Evolutionary conservation across 2,113 vertebrate species (phyloP), one percentile per base, ranked within the genome.

Genomic region (Tichodroma muraria): DNA sequence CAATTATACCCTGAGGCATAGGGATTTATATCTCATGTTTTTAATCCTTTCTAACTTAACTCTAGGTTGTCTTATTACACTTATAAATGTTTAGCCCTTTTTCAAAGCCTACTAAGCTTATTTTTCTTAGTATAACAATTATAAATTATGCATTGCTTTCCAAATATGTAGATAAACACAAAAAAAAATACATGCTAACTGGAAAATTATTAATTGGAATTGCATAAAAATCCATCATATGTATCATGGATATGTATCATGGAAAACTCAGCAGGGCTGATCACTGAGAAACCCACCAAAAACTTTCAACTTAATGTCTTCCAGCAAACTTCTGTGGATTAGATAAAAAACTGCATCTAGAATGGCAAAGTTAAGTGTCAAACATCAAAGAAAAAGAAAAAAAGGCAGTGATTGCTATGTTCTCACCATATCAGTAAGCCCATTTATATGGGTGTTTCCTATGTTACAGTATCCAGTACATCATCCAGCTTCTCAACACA

Each of bases 1-100:
- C 91, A 95, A 91, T 90, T 94, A 85, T 59, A 59, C 85, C 91
- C 79, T 18, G 56, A 94, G 85, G 95, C 85, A 93, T 1, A 77
- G 16, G 76, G 88, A 90, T 93, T 96, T 94, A 59, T 79, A 33
- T 83, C 56, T 82, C 52, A 91, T 53, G 78, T 17, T 92, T 95
- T 95, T 93, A 95, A 94, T 93, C 89, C 82, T 80, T 93, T 87
- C 54, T 89, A 93, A 88, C 85, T 73, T 88, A 88, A 91, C 71
- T 78, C 33, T 49, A 77, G n/a, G 65, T 96, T 93, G 89, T 85
- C 85, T 91, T 54, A 73, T 91, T 94, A 94, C 12, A 5, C 24
- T 88, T 79, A 71, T 45, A 95, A 80, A 78, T 24, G 44, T 84
- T 96, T 82, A 94, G 89, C 87, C 53, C 64, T 88, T 90, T 91